Conservation (phyloP, 2,113 vertebrate genomes). For the Pachycephala philippinensis region DNA sequence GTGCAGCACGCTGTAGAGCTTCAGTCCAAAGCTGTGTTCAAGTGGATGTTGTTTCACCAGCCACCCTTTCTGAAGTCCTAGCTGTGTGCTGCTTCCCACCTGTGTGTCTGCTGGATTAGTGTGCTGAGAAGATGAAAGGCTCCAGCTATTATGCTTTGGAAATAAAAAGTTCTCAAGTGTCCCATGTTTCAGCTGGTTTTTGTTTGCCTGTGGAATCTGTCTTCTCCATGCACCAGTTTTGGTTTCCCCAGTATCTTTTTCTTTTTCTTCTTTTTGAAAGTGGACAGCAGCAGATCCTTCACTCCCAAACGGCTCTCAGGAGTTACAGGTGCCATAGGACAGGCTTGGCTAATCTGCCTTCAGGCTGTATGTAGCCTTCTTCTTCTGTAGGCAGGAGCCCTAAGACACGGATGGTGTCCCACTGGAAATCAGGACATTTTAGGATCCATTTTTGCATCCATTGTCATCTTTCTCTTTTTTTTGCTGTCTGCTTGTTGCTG, state of each 20-base stretch:
- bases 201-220: background rate
- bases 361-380: background rate
- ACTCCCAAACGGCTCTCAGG: background rate
- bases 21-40: background rate
- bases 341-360: background rate
- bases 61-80: background rate
- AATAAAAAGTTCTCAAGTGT: background rate
- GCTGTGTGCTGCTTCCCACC: background rate
- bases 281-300: background rate
- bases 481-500: background rate
- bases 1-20: accelerated
- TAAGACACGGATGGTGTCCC: background rate
- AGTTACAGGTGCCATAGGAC: background rate
- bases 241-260: background rate
- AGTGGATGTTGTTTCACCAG: background rate
- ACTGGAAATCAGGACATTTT: background rate
- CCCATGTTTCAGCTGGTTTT: background rate
- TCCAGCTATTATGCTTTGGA: background rate
- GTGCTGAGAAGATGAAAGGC: background rate
- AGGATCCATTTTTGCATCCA: background rate
- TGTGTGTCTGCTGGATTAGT: background rate
- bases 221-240: background rate
- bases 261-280: background rate
- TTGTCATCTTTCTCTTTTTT: background rate
- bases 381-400: background rate